Percentiles rank a stretch among this genome's conserved stretches.
Conservation (phyloP, 2,888 invertebrate genomes). For the Cataglyphis albicans region DNA sequence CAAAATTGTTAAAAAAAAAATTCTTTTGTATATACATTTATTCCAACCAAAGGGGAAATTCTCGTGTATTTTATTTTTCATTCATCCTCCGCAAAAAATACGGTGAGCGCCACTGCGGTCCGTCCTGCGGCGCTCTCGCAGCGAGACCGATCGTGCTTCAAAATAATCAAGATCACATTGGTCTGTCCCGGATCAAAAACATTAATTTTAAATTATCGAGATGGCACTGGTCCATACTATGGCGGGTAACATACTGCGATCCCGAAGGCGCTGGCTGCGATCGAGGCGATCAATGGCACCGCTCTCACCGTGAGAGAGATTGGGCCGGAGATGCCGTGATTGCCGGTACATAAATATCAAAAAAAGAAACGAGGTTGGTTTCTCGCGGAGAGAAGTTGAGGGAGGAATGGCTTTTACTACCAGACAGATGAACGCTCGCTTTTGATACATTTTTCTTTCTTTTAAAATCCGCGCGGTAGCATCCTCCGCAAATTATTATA, state of each 20-base stretch:
- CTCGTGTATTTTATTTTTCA: not conserved
- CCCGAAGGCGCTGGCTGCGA: constrained; percentile 62
- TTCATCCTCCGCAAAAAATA: constrained; percentile 26
- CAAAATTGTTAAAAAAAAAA: not conserved
- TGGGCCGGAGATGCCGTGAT: constrained; percentile 71
- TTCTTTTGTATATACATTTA: not conserved
- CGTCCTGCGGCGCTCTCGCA: constrained; percentile 61
- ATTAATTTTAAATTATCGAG: constrained; percentile 78
- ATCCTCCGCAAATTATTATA: constrained; percentile 55
- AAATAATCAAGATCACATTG: constrained; percentile 76
- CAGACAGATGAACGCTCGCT: constrained; percentile 75
- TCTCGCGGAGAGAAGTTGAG: constrained; percentile 47
- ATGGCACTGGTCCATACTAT: constrained; percentile 65
- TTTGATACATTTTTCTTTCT: constrained; percentile 76
- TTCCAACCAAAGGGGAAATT: not conserved
- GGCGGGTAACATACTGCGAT: constrained; percentile 68
- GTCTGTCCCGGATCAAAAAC: constrained; percentile 74
- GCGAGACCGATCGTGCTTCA: constrained; percentile 69
- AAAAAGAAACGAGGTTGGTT: constrained; percentile 46
- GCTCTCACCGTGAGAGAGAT: constrained; percentile 65
- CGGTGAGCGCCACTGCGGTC: constrained; percentile 60
- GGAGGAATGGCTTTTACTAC: constrained; percentile 50
- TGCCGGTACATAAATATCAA: constrained; percentile 66
- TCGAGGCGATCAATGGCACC: constrained; percentile 68
- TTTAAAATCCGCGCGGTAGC: constrained; percentile 63